These are phyloP conservation scores for Syngnathus acus DNA, from an alignment of 2,797 vertebrate genomes.

Conservation along the genomic window DNA sequence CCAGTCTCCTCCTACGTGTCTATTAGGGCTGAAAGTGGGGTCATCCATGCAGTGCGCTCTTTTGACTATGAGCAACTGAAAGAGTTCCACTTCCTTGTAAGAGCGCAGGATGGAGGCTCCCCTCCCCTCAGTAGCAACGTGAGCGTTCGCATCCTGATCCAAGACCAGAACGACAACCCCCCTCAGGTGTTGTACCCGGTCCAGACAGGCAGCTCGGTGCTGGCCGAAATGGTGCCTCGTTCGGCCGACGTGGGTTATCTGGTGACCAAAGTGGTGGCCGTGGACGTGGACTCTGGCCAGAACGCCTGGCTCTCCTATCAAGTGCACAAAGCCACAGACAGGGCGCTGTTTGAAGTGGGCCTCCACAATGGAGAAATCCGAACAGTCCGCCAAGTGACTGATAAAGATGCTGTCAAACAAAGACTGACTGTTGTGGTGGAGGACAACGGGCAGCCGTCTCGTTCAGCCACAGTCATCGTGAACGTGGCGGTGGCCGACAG, in stretches of 20 bases:
- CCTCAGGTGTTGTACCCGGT: no score
- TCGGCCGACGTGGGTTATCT: no score
- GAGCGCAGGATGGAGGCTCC: constrained; percentile 2
- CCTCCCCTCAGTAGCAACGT: constrained; percentile 2
- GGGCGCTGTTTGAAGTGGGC: constrained; percentile 60
- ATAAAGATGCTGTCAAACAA: constrained; percentile 46
- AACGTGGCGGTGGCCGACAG: constrained; percentile 31
- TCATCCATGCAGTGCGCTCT: background rate
- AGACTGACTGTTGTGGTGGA: constrained; percentile 41
- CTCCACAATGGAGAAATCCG: constrained; percentile 63
- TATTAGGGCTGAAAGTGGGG: background rate
- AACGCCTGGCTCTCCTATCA: no score
- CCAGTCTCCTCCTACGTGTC: constrained; percentile 29
- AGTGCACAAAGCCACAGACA: constrained; percentile 63
- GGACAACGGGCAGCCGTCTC: constrained; percentile 42
- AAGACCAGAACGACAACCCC: constrained; percentile 39
- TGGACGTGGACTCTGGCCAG: no score
- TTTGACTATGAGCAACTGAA: constrained; percentile 9
- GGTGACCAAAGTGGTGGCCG: no score
- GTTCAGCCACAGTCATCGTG: constrained; percentile 26
- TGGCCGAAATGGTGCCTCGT: no score
- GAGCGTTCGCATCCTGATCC: constrained; percentile 7
- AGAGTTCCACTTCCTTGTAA: background rate
- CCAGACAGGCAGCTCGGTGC: no score
- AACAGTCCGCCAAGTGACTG: constrained; percentile 57